Conservation (phyloP, 2,888 invertebrate genomes). For the Trachelus tabidus region DNA sequence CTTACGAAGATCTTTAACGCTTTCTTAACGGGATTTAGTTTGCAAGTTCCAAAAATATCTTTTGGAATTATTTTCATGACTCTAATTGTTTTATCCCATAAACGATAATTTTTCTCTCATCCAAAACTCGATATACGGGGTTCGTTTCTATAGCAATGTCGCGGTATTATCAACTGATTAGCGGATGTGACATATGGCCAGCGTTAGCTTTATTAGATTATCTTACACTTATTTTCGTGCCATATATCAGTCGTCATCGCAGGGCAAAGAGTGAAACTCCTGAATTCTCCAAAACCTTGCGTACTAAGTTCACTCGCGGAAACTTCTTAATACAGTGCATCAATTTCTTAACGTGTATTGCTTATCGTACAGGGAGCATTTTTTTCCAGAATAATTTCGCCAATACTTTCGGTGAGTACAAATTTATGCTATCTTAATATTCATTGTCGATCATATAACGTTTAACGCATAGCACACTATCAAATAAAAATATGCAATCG, state of each 20-base stretch:
- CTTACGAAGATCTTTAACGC: background rate
- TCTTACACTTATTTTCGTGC: slow-evolving; percentile 44
- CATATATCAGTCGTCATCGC: slow-evolving; percentile 18
- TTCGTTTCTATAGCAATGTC: slow-evolving; percentile 54
- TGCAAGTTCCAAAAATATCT: background rate
- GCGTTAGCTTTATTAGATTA: slow-evolving; percentile 56
- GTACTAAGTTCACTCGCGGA: background rate
- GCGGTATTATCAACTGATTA: slow-evolving; percentile 59
- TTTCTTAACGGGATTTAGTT: background rate
- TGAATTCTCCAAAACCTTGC: slow-evolving; percentile 3
- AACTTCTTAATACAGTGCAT: background rate
- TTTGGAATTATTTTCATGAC: background rate
- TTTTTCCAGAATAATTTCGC: background rate
- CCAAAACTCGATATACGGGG: slow-evolving; percentile 16
- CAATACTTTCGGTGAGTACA: background rate
- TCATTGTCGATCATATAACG: background rate
- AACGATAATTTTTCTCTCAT: slow-evolving; percentile 1
- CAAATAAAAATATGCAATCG: background rate
- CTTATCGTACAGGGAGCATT: background rate
- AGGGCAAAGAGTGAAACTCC: slow-evolving; percentile 4
- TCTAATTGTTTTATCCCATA: slow-evolving; percentile 13
- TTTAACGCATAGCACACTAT: background rate
- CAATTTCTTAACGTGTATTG: background rate
- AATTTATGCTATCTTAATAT: background rate
- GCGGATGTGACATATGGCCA: slow-evolving; percentile 55